Evolutionary conservation across 2,113 vertebrate species (phyloP).

Genomic region (Bungarus multicinctus): DNA sequence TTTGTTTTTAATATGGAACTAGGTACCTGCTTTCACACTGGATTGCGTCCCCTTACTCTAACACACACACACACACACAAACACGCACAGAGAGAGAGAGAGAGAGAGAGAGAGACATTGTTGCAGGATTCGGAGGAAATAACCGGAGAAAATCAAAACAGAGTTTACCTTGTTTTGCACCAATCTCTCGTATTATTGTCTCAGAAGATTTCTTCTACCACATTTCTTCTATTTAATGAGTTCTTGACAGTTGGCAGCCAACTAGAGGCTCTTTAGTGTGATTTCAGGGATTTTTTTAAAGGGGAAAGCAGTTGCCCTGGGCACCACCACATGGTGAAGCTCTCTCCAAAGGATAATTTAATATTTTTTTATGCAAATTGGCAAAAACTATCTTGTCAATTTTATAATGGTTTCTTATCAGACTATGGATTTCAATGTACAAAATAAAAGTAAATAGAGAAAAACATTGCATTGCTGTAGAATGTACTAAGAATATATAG

Average conservation of each 20-base stretch:
- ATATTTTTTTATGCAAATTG: background rate
- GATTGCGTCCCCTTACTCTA: background rate
- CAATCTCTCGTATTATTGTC: slow-evolving; percentile 43
- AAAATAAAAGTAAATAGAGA: background rate
- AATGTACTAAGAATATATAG: background rate
- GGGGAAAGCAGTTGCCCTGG: background rate
- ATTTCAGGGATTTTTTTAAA: background rate
- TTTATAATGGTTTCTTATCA: background rate
- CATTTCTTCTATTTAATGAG: slow-evolving; percentile 56
- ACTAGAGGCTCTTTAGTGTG: background rate
- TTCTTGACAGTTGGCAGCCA: slow-evolving; percentile 52
- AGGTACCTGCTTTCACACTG: background rate
- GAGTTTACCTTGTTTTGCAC: slow-evolving; percentile 20
- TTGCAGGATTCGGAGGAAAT: background rate
- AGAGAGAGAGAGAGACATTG: no score
- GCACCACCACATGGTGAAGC: background rate
- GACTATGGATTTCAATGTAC: background rate
- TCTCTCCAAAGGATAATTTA: background rate
- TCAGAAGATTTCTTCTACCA: slow-evolving; percentile 56
- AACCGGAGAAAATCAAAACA: fast-evolving
- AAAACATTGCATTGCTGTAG: background rate
- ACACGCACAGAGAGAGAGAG: no score
- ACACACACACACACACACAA: no score
- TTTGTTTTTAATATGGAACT: background rate
- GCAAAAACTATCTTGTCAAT: background rate